Percentiles rank a stretch among this genome's conserved stretches.
Evolutionary conservation across 1,140 invertebrate species (phyloP).

Genomic region (Papilio xuthus): DNA sequence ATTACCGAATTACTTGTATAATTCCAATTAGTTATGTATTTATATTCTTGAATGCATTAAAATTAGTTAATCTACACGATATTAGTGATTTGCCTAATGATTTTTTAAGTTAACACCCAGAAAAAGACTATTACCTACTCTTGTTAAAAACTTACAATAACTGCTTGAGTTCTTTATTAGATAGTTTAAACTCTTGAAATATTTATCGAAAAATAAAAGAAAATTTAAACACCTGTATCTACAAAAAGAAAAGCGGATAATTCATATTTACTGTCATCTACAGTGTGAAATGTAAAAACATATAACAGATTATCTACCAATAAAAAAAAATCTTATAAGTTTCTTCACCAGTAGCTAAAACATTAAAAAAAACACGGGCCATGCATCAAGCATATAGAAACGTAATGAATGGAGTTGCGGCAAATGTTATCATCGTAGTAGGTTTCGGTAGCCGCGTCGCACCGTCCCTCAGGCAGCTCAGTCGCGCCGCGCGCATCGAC

Average conservation of each 20-base stretch:
- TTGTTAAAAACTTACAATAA: too few species aligned
- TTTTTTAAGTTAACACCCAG: background rate
- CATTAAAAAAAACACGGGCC: background rate
- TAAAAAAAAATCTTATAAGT: background rate
- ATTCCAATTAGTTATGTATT: background rate
- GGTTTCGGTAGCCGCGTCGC: constrained; percentile 15
- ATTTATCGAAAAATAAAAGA: too few species aligned
- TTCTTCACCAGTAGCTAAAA: background rate
- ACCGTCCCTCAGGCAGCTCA: constrained; percentile 43
- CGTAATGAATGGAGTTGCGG: constrained; percentile 3
- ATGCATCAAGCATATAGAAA: background rate
- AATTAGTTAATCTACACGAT: background rate
- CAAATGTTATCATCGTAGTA: background rate
- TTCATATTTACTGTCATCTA: too few species aligned
- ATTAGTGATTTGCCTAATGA: background rate
- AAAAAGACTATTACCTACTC: background rate
- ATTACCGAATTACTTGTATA: background rate
- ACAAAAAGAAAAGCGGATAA: background rate
- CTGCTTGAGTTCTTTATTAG: too few species aligned
- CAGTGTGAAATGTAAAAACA: too few species aligned
- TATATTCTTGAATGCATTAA: background rate
- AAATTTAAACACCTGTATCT: background rate
- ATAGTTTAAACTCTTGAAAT: background rate
- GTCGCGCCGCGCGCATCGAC: constrained; percentile 67
- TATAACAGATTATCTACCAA: background rate